Evolutionary conservation across 2,888 invertebrate species (phyloP).

Genomic region (Athetis lepigone): DNA sequence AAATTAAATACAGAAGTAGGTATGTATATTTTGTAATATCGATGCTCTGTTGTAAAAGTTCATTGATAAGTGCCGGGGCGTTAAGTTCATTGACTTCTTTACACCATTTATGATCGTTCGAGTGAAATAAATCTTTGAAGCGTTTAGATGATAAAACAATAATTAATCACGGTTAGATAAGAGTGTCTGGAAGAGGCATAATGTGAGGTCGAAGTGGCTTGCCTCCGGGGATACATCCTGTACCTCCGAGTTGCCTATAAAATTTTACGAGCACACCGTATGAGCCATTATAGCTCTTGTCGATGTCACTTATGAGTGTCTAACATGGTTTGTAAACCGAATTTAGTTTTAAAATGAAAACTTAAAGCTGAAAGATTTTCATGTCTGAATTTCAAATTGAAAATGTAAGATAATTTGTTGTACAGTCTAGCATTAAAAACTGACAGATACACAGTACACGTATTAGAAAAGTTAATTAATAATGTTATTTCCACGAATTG

Average conservation of each 20-base stretch:
- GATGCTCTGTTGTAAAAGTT: slow-evolving; percentile 38
- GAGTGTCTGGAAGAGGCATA: slow-evolving; percentile 79
- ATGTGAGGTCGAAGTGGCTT: slow-evolving; percentile 74
- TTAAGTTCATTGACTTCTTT: slow-evolving; percentile 59
- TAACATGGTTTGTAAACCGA: slow-evolving; percentile 78
- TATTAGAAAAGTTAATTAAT: slow-evolving; percentile 8
- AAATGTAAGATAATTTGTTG: slow-evolving; percentile 24
- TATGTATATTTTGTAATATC: slow-evolving; percentile 23
- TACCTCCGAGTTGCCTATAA: slow-evolving; percentile 81
- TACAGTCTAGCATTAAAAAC: neutral
- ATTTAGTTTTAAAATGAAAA: slow-evolving; percentile 66
- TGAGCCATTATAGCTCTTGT: slow-evolving; percentile 84
- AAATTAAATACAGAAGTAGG: slow-evolving; percentile 26
- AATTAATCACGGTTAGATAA: slow-evolving; percentile 87
- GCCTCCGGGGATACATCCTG: slow-evolving; percentile 79
- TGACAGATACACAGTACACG: neutral
- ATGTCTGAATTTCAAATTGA: slow-evolving; percentile 38
- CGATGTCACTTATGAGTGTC: slow-evolving; percentile 81
- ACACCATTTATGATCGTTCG: slow-evolving; percentile 64
- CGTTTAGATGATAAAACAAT: slow-evolving; percentile 80
- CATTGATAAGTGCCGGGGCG: slow-evolving; percentile 42
- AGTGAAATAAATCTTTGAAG: slow-evolving; percentile 72
- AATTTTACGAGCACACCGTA: slow-evolving; percentile 87
- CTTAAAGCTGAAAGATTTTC: slow-evolving; percentile 32
- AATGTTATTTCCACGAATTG: slow-evolving; percentile 4